Conservation (phyloP, 2,113 vertebrate genomes). For the Crotalus helleri region DNA sequence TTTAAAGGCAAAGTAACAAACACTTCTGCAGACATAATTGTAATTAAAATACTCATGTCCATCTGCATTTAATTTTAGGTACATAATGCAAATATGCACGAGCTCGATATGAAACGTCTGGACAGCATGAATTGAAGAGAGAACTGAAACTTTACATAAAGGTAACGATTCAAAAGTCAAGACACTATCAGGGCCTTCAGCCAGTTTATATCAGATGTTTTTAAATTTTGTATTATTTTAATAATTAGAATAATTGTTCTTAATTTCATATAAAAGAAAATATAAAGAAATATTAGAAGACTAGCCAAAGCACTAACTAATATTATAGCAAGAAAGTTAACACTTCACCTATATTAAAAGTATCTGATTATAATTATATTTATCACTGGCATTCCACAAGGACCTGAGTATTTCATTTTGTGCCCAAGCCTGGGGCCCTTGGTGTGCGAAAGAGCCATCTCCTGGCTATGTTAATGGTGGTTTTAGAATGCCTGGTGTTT, state of each 20-base stretch:
- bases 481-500: background rate
- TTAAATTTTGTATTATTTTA: background rate
- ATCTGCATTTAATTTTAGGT: slow-evolving; percentile 55
- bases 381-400: background rate
- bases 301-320: background rate
- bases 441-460: background rate
- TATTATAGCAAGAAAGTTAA: background rate
- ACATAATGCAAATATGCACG: slow-evolving; percentile 41
- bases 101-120: slow-evolving; percentile 50
- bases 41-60: slow-evolving; percentile 54
- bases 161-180: background rate
- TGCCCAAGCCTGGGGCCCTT: background rate
- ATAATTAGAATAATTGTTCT: background rate
- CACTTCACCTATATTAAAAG: background rate
- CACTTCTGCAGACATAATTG: slow-evolving; percentile 45
- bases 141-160: slow-evolving; percentile 13
- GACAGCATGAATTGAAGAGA: slow-evolving; percentile 39
- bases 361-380: background rate
- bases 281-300: background rate
- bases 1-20: slow-evolving; percentile 51
- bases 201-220: background rate
- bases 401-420: background rate
- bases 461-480: background rate
- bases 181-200: background rate
- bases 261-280: background rate